Evolutionary conservation across 1,140 invertebrate species (phyloP), one percentile per base, ranked within the genome.

Genomic region (Spodoptera frugiperda): DNA sequence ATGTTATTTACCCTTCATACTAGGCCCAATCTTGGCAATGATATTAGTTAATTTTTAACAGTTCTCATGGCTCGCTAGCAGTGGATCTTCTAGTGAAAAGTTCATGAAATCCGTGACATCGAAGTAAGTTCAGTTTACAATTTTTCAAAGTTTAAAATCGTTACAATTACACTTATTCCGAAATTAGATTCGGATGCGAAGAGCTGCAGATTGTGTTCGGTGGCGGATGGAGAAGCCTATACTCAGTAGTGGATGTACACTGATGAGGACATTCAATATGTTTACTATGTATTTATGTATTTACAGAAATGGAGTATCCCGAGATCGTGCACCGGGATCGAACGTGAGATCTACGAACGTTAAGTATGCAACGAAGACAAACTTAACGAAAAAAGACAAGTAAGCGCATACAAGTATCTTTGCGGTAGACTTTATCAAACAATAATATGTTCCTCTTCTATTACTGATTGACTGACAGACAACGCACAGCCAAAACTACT

Each of bases 11-110:
- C 17, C 17, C 21, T 21, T 19, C 3, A 21, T 55, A 4, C 6
- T n/a, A 9, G 3, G 12, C 49, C 15, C 3, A n/a, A 15, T 51
- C 49, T 55, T 55, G 12, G 33, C 10, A 8, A 15, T 44, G 14
- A 48, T 46, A 17, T 15, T 48, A 17, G 12, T 12, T 17, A 9
- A 8, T 30, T 5, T 61, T 11, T 87, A 85, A 51, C 83, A 93
- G 90, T 91, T 89, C 78, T 83, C 87, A 10, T 93, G 91, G 91
- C 82, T 91, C 9, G 77, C 82, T 17, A 87, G 79, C 59, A 89
- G 86, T 65, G 83, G 87, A n/a, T 81, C 79, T 30, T 90, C 49
- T 53, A 65, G 8, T 61, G 68, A 75, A 14, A 75, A 21, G 53
- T 17, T 51, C 6, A 33, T 59, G 0, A 71, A 54, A 61, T 68